Percentiles rank a stretch among this genome's conserved stretches.
Evolutionary conservation across 2,113 vertebrate genomes (phyloP).

Genomic region (Lagopus leucura): DNA sequence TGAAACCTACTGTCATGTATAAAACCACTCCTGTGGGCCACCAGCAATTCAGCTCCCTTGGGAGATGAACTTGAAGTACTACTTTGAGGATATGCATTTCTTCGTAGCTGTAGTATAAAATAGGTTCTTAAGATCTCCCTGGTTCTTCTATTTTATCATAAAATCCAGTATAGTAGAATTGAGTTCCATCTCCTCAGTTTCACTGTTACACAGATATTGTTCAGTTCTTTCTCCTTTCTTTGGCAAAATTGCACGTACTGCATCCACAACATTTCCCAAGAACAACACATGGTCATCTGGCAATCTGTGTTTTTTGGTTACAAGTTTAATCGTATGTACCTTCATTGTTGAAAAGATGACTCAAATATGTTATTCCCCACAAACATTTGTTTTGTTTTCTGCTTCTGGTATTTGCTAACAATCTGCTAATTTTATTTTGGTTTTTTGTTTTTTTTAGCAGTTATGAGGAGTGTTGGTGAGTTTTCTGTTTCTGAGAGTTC

Average conservation of each 20-base stretch:
- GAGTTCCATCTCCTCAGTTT: background rate
- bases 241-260: constrained; percentile 10
- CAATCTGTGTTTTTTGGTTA: constrained; percentile 20
- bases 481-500: constrained; percentile 80
- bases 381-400: constrained; percentile 70
- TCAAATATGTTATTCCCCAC: constrained; percentile 36
- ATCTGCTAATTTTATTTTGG: constrained; percentile 81
- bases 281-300: background rate
- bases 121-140: background rate
- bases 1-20: too few relatives aligned
- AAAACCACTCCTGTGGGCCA: too few relatives aligned
- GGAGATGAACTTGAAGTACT: too few relatives aligned
- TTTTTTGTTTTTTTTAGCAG: constrained; percentile 88
- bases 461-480: constrained; percentile 99
- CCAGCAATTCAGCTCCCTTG: too few relatives aligned
- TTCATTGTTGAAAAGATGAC: background rate
- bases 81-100: background rate
- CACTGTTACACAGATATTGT: background rate
- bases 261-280: background rate
- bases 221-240: background rate
- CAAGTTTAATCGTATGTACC: background rate
- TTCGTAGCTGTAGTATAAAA: background rate
- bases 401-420: constrained; percentile 76
- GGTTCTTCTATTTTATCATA: background rate
- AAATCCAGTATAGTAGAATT: constrained; percentile 34